Evolutionary conservation across 2,888 invertebrate species (phyloP).

Genomic region (Eupithecia subfuscata): DNA sequence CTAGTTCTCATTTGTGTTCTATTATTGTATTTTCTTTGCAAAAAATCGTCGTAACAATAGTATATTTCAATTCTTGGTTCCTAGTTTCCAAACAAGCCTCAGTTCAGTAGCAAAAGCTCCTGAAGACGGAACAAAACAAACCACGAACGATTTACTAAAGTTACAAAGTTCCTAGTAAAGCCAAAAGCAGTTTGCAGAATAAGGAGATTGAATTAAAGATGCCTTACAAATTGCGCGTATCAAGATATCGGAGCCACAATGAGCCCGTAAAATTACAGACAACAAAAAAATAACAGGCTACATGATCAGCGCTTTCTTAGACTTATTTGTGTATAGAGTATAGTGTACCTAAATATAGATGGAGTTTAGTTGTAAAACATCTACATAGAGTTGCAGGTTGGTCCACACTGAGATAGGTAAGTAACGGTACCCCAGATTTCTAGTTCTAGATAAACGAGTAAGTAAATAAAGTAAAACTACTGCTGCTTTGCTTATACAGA

Average conservation of each 20-base stretch:
- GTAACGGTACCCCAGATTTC: neutral
- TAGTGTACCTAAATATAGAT: neutral
- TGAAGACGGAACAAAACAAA: neutral
- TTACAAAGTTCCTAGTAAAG: slow-evolving; percentile 2
- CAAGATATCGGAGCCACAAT: slow-evolving; percentile 28
- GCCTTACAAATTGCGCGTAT: slow-evolving; percentile 32
- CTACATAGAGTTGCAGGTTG: neutral
- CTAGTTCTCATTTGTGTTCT: neutral
- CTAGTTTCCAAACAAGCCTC: neutral
- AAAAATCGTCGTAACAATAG: neutral
- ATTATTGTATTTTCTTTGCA: neutral
- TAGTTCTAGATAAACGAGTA: slow-evolving; percentile 3
- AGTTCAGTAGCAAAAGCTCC: neutral
- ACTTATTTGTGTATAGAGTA: neutral
- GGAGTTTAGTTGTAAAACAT: neutral
- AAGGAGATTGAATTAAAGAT: slow-evolving; percentile 34
- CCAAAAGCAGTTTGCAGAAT: slow-evolving; percentile 10
- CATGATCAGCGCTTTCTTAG: slow-evolving; percentile 8
- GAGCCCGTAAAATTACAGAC: slow-evolving; percentile 20
- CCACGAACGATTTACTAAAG: neutral
- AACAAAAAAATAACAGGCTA: slow-evolving; percentile 15
- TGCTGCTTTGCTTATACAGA: neutral
- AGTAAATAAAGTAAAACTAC: neutral
- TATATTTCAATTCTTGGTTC: neutral
- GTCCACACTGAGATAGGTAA: neutral